Base-by-base conservation (phyloP, 2,797 vertebrate species). In the Diceros bicornis region DNA sequence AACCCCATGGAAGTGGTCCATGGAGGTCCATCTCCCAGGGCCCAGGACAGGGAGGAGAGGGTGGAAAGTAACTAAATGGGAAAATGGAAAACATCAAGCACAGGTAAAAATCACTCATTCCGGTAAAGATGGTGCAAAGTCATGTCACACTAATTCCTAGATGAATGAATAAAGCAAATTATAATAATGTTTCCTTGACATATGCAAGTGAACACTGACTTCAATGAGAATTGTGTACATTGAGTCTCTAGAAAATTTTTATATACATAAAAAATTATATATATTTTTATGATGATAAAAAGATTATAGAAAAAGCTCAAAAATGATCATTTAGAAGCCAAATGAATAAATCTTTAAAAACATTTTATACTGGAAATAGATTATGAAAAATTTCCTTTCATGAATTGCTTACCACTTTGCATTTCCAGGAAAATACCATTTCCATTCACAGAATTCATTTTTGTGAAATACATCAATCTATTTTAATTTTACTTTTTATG, bases 351-450 rank as follows among this genome's bases (percentile, higher is more conserved):
- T 66, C 47, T 90, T 96, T 66, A 72, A 88, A 74, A 89, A 18
- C 25, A 37, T 62, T 94, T 97, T 85, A 94, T 84, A 34, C 11
- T 88, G 47, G 12, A 92, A 97, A 81, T 62, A 71, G 59, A 81
- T 88, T 77, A 50, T 84, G 4, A 88, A 94, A 88, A 74, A 72
- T 1, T 61, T 82, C 20, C 34, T 83, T 93, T 77, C 25, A 71
- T 37, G 4, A 96, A 91, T 77, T 96, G 77, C 77, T 94, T 85
- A 88, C 64, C 14, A 85, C 44, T 96, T 94, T 85, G 82, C 68
- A 96, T 89, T 94, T 94, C 82, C 93, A 89, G 72, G 55, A 96
- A 97, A 97, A 77, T 66, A 17, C 5, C 72, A 94, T 64, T 92
- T 92, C 77, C 68, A 85, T 69, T 84, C 88, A 41, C 20, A 77